Percentiles rank a stretch among this genome's conserved stretches.
Evolutionary conservation across 2,888 invertebrate genomes (phyloP).

Genomic region (Eupithecia inturbata): DNA sequence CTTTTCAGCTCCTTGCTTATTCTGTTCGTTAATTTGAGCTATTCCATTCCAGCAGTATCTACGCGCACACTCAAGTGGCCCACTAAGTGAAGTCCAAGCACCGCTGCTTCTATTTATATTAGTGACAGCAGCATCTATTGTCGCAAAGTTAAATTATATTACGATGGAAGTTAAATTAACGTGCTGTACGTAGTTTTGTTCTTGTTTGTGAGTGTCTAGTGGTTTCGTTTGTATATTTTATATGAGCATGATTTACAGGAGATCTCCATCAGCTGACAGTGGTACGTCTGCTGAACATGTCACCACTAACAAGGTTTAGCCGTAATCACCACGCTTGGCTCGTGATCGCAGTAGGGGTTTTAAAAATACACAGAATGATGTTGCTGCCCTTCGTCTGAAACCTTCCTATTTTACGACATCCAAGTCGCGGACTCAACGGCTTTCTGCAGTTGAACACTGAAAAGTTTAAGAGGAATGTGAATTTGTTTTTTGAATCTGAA

Average conservation of each 20-base stretch:
- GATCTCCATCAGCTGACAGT: neutral
- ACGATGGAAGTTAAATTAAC: constrained; percentile 19
- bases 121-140: constrained; percentile 35
- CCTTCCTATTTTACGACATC: no score
- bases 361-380: no score
- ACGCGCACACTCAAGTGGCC: constrained; percentile 33
- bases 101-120: constrained; percentile 39
- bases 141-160: constrained; percentile 35
- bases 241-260: neutral
- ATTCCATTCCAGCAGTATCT: constrained; percentile 13
- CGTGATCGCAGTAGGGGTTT: no score
- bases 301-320: no score
- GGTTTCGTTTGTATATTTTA: neutral
- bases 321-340: no score
- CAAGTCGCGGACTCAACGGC: no score
- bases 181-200: neutral
- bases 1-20: neutral
- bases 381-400: no score
- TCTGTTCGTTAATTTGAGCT: neutral
- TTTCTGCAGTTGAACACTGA: no score
- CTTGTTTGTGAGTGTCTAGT: neutral
- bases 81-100: constrained; percentile 44
- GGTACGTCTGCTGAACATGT: no score
- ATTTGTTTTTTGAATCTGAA: no score
- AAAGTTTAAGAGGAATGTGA: no score